Conservation (phyloP, 2,888 invertebrate genomes). For the Endotricha flammealis region DNA sequence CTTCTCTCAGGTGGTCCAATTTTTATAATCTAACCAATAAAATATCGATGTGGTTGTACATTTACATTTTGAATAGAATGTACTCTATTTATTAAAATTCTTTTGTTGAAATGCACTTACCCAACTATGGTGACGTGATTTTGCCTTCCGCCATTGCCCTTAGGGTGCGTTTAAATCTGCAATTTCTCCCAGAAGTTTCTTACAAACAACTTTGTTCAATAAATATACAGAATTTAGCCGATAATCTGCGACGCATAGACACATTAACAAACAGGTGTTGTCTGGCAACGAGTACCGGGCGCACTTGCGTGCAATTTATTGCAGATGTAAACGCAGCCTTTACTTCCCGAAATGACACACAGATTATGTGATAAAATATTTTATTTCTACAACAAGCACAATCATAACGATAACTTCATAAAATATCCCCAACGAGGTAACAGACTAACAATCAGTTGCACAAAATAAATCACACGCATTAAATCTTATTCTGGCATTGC, state of each 20-base stretch:
- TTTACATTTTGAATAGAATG: constrained; percentile 77
- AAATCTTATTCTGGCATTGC: no score
- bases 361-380: constrained; percentile 18
- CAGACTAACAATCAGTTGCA: constrained; percentile 5
- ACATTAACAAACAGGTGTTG: no score
- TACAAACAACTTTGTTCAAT: no score
- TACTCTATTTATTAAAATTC: constrained; percentile 74
- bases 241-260: no score
- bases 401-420: constrained; percentile 23
- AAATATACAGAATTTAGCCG: no score
- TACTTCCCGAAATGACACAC: not conserved
- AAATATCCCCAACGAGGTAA: constrained; percentile 16
- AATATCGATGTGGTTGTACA: constrained; percentile 78
- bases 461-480: not conserved
- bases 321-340: no score
- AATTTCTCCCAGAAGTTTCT: no score
- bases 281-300: no score
- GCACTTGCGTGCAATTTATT: no score
- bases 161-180: no score
- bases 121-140: constrained; percentile 38
- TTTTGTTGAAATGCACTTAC: constrained; percentile 61
- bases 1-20: constrained; percentile 74
- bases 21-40: constrained; percentile 79
- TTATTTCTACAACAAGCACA: constrained; percentile 33
- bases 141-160: not conserved